Base-by-base conservation (phyloP, 2,113 vertebrate species). In the Neotoma lepida region DNA sequence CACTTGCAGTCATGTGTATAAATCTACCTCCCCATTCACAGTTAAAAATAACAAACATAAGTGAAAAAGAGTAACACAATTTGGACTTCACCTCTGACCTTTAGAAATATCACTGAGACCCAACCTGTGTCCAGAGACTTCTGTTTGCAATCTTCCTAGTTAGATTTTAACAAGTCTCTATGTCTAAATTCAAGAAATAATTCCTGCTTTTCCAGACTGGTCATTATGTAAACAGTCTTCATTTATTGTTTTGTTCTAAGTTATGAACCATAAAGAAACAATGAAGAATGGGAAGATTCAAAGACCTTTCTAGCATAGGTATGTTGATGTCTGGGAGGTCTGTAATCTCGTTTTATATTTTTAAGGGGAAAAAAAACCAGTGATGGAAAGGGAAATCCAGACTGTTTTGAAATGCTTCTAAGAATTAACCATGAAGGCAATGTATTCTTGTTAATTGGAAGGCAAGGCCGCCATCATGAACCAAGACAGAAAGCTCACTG, bases 401-500 rank as follows among this genome's bases (percentile, higher is more conserved):
- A 85, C 26, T 46, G 49, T 77, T 89, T 86, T 15, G 39, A 61
- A 93, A 70, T 39, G 78, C n/a, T 81, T 94, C 30, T 82, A 91
- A 39, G 41, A 78, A 93, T 63, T 68, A 44, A 28, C 22, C 66
- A 54, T 5, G 85, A 95, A 94, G 44, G 94, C 68, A 61, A 90
- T 35, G 73, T 49, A 56, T 93, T 91, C 89, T 95, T 91, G 94
- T 78, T 97, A 95, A 94, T 71, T 13, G 64, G 33, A 35, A 76
- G 66, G 70, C 51, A 97, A 94, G 88, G 51, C 78, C 49, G 95
- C 93, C 73, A 41, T 96, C 71, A 64, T 95, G 71, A 89, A 61
- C 95, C 93, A 96, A 97, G 88, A 78, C 92, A 94, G 94, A 96
- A 96, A 84, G 13, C 6, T 91, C 91, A 61, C 86, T 91, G 89